Evolutionary conservation across 2,888 invertebrate genomes (phyloP).

Genomic region (Exephanes ischioxanthus): DNA sequence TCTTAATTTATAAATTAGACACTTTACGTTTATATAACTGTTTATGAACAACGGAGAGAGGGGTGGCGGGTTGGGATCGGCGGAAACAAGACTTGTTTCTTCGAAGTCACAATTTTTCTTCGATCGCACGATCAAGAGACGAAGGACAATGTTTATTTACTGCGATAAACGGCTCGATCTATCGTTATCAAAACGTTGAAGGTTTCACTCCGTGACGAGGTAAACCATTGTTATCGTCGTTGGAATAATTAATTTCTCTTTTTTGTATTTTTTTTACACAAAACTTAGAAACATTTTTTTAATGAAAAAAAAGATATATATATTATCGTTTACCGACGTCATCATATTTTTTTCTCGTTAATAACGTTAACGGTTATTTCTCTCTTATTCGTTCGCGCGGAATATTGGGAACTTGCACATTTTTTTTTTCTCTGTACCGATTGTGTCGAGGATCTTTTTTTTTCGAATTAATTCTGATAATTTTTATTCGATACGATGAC

Average conservation of each 20-base stretch:
- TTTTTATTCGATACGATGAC: constrained; percentile 7
- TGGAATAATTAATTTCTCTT: constrained; percentile 1
- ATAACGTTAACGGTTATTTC: constrained; percentile 38
- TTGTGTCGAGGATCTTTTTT: constrained; percentile 12
- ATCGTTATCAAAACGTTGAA: neutral
- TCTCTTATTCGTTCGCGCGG: constrained; percentile 34
- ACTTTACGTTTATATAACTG: constrained; percentile 44
- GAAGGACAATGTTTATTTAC: constrained; percentile 14
- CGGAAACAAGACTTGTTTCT: neutral
- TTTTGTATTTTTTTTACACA: constrained; percentile 1
- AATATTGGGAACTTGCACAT: constrained; percentile 39
- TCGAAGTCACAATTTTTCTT: neutral
- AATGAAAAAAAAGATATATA: neutral
- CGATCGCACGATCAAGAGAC: neutral
- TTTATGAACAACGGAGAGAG: constrained; percentile 38
- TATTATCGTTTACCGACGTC: constrained; percentile 33
- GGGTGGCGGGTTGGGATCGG: neutral
- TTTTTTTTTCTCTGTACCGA: constrained; percentile 11
- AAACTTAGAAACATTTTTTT: neutral
- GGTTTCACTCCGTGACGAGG: neutral
- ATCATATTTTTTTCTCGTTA: constrained; percentile 29
- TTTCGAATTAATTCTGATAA: constrained; percentile 24
- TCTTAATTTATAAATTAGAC: constrained; percentile 61
- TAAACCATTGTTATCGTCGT: neutral
- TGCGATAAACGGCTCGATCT: constrained; percentile 16